These are phyloP conservation scores for Morone chrysops DNA, from an alignment of 2,113 vertebrate species.

Conservation along the genomic window DNA sequence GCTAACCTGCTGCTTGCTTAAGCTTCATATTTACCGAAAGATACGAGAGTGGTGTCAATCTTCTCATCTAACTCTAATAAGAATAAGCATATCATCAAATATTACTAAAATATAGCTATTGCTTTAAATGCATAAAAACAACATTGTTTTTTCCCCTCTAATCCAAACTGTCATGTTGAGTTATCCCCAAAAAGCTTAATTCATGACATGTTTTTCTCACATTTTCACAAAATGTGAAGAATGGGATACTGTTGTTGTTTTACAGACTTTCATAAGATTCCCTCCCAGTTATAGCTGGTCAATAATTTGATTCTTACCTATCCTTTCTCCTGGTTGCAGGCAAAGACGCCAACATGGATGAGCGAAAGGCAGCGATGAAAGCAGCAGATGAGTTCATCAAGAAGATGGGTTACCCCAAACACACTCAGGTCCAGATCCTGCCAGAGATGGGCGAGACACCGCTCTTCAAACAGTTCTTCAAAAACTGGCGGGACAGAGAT, in stretches of 20 bases:
- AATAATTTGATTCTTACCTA: neutral
- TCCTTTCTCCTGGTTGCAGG: constrained; percentile 78
- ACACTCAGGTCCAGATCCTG: constrained; percentile 95
- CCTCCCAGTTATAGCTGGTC: too few species aligned
- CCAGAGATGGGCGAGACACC: constrained; percentile 96
- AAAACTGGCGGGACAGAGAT: constrained; percentile 95
- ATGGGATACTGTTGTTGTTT: too few species aligned
- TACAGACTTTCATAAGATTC: too few species aligned
- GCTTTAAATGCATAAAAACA: too few species aligned
- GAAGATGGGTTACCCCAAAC: constrained; percentile 95
- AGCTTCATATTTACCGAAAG: neutral
- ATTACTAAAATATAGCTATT: too few species aligned
- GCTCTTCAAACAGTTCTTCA: constrained; percentile 99
- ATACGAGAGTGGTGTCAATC: neutral
- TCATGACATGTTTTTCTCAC: too few species aligned
- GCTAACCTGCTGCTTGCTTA: neutral
- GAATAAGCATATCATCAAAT: too few species aligned
- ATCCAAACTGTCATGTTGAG: too few species aligned
- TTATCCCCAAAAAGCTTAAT: too few species aligned
- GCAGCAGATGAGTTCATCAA: constrained; percentile 95
- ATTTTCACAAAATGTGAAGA: too few species aligned
- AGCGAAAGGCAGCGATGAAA: constrained; percentile 93
- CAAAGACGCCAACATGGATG: constrained; percentile 91
- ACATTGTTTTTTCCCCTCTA: too few species aligned
- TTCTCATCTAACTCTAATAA: neutral